Evolutionary conservation across 2,113 vertebrate species (phyloP), one percentile per base, ranked within the genome.

Genomic region (Meleagris gallopavo): DNA sequence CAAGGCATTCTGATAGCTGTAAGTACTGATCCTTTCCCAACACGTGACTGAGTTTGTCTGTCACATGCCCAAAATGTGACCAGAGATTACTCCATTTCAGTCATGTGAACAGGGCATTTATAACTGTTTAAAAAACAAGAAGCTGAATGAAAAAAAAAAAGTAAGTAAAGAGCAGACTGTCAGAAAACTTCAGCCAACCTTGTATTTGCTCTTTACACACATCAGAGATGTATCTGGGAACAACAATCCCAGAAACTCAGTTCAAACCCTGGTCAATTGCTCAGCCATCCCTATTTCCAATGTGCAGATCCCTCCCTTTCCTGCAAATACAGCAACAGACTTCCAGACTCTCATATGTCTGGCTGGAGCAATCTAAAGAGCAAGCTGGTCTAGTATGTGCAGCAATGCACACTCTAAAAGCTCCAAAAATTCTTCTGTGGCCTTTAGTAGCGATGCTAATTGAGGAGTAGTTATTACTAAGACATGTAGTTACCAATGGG

Each of bases 61-160:
- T 95, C 96, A 96, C 90, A 81, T 90, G 90, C 74, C 65, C 86
- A 86, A 91, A 94, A 19, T 81, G 83, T 90, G 90, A 80, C 46
- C 88, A 83, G 60, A 75, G 80, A 78, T 83, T 75, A 94, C 76
- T 84, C 80, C 69, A 40, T 69, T 94, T 93, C 70, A 83, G 88
- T 90, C 86, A 93, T 8, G 76, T 91, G 88, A 95, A 92, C 73
- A 80, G 86, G 52, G 72, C 21, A 84, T 67, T 89, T 89, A 48
- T 83, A 90, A 83, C 46, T 91, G 83, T 34, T 34, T 71, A 75
- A 71, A 29, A 90, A 70, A 83, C 73, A 22, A 87, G 79, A 82
- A 86, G 38, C 55, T 81, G 61, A 70, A 83, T 7, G 17, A 95
- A 86, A 88, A 95, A 77, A 22, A n/a, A n/a, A n/a, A n/a, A n/a